These are phyloP conservation scores for Urocitellus parryii DNA, from an alignment of 2,113 vertebrate species.

Conservation along the genomic window DNA sequence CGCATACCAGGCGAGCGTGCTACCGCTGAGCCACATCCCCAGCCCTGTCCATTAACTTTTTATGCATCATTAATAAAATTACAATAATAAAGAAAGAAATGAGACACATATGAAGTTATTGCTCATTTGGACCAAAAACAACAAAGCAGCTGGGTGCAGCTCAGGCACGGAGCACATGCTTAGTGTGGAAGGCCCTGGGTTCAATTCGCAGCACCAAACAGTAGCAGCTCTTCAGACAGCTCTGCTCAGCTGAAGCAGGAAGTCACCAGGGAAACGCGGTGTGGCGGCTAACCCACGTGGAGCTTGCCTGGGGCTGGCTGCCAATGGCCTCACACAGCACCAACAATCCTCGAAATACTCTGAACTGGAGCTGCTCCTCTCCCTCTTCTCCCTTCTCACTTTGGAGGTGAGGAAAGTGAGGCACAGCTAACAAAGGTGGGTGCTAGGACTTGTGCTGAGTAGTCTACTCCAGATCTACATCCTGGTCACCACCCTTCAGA, in stretches of 20 bases:
- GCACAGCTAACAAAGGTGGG: background rate
- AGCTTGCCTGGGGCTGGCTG: no score
- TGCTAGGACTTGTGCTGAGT: background rate
- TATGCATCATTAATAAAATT: constrained; percentile 79
- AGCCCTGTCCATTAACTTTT: background rate
- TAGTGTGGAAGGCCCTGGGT: background rate
- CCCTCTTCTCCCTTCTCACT: background rate
- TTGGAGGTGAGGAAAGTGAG: background rate
- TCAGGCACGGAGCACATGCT: no score
- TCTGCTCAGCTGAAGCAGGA: no score
- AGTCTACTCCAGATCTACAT: background rate
- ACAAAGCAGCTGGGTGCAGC: background rate
- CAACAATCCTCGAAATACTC: accelerated
- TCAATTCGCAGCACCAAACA: background rate
- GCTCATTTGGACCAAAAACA: background rate
- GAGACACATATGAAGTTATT: background rate
- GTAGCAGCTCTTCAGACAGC: no score
- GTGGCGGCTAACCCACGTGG: no score
- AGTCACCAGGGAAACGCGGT: no score
- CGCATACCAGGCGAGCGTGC: no score
- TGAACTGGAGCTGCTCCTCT: background rate
- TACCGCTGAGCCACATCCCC: no score
- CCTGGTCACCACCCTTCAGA: no score
- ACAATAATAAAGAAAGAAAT: background rate
- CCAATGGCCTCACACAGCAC: background rate